A percentile compares a stretch with the other conserved stretches of the same genome.
phyloP scores from a whole-genome alignment of 2,797 vertebrate genomes.

The Coregonus ussuriensis region DNA sequence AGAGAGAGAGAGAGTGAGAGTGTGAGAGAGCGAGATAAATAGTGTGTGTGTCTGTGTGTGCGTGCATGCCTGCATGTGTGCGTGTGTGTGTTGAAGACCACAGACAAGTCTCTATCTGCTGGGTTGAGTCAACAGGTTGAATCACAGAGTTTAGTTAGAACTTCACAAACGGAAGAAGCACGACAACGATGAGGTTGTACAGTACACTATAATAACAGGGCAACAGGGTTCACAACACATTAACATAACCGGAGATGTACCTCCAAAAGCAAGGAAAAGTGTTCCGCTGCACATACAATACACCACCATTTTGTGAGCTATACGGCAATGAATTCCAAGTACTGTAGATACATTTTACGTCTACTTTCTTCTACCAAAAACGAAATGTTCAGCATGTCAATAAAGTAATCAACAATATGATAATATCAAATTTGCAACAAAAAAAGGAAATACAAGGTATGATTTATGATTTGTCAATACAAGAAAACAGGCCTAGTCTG shows the following conservation, averaged over 20 bases:
- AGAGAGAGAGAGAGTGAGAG: neutral
- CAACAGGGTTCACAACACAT: constrained; percentile 17
- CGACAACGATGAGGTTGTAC: constrained; percentile 41
- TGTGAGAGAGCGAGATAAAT: too few species aligned
- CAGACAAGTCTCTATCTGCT: constrained; percentile 34
- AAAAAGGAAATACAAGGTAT: too few species aligned
- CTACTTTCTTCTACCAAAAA: too few species aligned
- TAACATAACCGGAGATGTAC: constrained; percentile 17
- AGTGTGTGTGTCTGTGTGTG: constrained; percentile 14
- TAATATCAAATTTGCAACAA: too few species aligned
- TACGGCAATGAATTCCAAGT: too few species aligned
- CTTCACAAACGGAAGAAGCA: neutral
- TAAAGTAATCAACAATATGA: too few species aligned
- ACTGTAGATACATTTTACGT: too few species aligned
- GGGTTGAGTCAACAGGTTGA: constrained; percentile 21
- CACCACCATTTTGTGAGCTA: too few species aligned
- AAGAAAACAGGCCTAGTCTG: too few species aligned
- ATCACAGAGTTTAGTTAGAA: constrained; percentile 24
- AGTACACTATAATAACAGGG: constrained; percentile 54
- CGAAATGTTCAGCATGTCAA: too few species aligned
- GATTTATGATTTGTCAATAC: too few species aligned
- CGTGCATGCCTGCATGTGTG: too few species aligned
- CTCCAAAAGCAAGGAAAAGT: constrained; percentile 30
- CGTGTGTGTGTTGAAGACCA: neutral
- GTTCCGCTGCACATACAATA: constrained; percentile 32